phyloP scores from a whole-genome alignment of 2,113 vertebrate species.

The Hemicordylus capensis region DNA sequence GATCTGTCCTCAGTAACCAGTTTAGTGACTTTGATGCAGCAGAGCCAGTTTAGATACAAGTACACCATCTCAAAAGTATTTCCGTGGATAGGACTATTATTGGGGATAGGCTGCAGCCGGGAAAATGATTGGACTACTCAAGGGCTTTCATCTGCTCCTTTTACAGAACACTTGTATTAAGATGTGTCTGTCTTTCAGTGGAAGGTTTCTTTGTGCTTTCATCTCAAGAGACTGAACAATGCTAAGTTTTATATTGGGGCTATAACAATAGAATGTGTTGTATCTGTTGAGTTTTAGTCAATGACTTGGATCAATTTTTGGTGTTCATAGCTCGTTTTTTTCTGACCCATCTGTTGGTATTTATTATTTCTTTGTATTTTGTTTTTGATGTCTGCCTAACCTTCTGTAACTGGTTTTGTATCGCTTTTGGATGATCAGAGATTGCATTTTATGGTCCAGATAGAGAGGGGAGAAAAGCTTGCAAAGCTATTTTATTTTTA shows the following conservation, averaged over 20 bases:
- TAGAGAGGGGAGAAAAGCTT: background rate
- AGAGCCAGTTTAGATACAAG: background rate
- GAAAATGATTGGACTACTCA: background rate
- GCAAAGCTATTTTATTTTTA: too few species aligned
- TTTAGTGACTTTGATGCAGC: background rate
- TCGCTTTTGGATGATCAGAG: background rate
- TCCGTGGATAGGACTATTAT: background rate
- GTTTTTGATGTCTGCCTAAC: background rate
- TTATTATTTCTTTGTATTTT: background rate
- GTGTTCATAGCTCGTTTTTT: background rate
- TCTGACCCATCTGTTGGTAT: background rate
- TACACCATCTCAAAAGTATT: background rate
- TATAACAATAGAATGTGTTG: background rate
- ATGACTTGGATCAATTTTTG: background rate
- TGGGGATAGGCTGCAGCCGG: background rate
- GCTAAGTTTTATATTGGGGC: background rate
- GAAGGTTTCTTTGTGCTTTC: background rate
- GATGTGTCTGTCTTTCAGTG: background rate
- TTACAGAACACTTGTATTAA: background rate
- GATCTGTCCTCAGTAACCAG: background rate
- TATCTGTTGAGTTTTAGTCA: background rate
- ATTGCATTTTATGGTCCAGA: background rate
- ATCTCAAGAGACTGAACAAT: conserved; percentile 24
- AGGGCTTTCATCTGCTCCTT: background rate
- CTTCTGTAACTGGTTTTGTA: background rate